Conservation (phyloP, 2,797 vertebrate genomes). For the Enteromius paludinosus region DNA sequence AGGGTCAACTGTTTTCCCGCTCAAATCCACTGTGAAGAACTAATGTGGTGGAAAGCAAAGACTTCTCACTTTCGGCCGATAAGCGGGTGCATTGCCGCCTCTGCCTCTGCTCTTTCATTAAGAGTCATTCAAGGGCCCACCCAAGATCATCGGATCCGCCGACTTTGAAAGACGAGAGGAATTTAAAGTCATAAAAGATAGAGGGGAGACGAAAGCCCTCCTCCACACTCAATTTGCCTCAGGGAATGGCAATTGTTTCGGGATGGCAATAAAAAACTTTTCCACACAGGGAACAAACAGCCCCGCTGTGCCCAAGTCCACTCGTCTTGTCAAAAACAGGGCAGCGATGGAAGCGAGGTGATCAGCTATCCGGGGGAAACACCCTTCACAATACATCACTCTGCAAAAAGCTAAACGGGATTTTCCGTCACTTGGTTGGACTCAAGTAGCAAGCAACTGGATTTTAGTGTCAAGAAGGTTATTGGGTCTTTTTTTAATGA, state of each 20-base stretch:
- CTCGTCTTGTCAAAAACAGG: slow-evolving; percentile 44
- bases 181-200: slow-evolving; percentile 69
- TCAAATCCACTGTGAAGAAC: slow-evolving; percentile 45
- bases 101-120: slow-evolving; percentile 57
- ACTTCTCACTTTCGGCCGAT: slow-evolving; percentile 52
- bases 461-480: neutral
- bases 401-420: slow-evolving; percentile 31
- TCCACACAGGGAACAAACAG: slow-evolving; percentile 53
- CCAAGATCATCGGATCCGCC: slow-evolving; percentile 63
- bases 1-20: slow-evolving; percentile 47
- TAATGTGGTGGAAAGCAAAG: slow-evolving; percentile 50
- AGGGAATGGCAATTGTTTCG: slow-evolving; percentile 58
- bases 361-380: slow-evolving; percentile 37
- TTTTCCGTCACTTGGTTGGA: slow-evolving; percentile 30
- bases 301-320: slow-evolving; percentile 34
- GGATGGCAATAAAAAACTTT: slow-evolving; percentile 55
- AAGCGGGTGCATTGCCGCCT: slow-evolving; percentile 52
- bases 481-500: neutral
- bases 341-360: slow-evolving; percentile 43
- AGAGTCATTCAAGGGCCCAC: slow-evolving; percentile 71
- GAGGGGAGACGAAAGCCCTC: slow-evolving; percentile 35
- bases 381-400: slow-evolving; percentile 45
- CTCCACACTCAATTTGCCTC: slow-evolving; percentile 59
- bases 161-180: slow-evolving; percentile 74
- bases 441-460: neutral